Conservation (phyloP, 2,888 invertebrate genomes). For the Rotaria macrura region DNA sequence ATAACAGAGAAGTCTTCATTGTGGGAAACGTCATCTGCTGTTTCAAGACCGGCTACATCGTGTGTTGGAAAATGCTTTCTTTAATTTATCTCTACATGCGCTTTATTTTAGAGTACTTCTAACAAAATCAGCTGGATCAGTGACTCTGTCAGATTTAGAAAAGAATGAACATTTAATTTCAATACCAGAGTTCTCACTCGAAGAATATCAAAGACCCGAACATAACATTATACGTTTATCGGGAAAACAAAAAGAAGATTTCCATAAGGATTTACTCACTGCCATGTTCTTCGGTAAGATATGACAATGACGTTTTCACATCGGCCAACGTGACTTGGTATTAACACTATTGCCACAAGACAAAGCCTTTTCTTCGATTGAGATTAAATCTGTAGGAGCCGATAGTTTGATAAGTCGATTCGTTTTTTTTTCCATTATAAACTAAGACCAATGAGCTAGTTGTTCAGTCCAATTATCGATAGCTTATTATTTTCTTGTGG, state of each 20-base stretch:
- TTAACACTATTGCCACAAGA: too few relatives aligned
- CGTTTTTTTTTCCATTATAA: too few relatives aligned
- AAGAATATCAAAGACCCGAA: not conserved
- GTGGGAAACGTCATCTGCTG: conserved; percentile 25
- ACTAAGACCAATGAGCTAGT: too few relatives aligned
- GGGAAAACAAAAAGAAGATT: not conserved
- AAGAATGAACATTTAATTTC: not conserved
- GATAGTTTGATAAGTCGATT: too few relatives aligned
- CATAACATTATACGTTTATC: not conserved
- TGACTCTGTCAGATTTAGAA: not conserved
- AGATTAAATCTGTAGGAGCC: too few relatives aligned
- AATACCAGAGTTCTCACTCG: not conserved
- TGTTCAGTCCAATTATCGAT: too few relatives aligned
- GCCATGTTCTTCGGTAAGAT: not conserved
- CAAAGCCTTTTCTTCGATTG: too few relatives aligned
- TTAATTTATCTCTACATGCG: too few relatives aligned
- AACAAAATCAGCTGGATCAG: not conserved
- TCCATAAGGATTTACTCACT: not conserved
- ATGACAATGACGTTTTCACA: too few relatives aligned
- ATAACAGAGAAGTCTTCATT: conserved; percentile 23
- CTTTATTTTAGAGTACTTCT: not conserved
- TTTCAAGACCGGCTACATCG: conserved; percentile 9
- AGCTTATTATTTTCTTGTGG: too few relatives aligned
- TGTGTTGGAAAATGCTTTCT: not conserved
- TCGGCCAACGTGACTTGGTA: too few relatives aligned